Conservation (phyloP, 2,888 invertebrate species). For the Cenopis cana region DNA sequence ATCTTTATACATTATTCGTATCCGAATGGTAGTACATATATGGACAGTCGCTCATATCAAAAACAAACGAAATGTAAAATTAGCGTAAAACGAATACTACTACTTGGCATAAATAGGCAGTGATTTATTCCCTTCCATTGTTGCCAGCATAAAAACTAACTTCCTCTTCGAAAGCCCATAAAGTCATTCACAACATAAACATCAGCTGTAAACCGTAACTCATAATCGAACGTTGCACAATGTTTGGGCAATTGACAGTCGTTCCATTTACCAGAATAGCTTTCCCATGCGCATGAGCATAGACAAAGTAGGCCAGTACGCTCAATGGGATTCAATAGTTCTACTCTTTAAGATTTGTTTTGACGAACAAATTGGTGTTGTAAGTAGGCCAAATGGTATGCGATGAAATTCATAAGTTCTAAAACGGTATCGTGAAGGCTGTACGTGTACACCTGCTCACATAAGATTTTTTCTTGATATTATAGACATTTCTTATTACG, state of each 20-base stretch:
- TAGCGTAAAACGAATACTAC: background rate
- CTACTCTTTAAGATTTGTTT: background rate
- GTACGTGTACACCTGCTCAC: too few relatives aligned
- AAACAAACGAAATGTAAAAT: background rate
- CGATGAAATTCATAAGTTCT: background rate
- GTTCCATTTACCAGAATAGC: slow-evolving; percentile 40
- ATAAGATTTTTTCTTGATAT: too few relatives aligned
- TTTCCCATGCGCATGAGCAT: slow-evolving; percentile 38
- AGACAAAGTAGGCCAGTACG: slow-evolving; percentile 32
- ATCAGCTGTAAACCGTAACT: slow-evolving; percentile 25
- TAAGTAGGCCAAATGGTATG: background rate
- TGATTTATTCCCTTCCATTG: slow-evolving; percentile 13
- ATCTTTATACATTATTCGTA: too few relatives aligned
- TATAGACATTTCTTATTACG: too few relatives aligned
- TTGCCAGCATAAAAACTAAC: slow-evolving; percentile 23
- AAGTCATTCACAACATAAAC: slow-evolving; percentile 25
- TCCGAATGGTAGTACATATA: too few relatives aligned
- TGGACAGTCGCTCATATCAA: background rate
- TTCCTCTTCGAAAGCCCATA: slow-evolving; percentile 16
- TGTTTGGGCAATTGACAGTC: slow-evolving; percentile 38
- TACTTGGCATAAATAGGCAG: background rate
- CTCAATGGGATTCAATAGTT: slow-evolving; percentile 27
- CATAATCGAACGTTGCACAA: slow-evolving; percentile 42
- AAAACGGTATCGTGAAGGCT: background rate
- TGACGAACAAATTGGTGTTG: background rate